Evolutionary conservation across 2,113 vertebrate species (phyloP).

Genomic region (Rallus limicola): DNA sequence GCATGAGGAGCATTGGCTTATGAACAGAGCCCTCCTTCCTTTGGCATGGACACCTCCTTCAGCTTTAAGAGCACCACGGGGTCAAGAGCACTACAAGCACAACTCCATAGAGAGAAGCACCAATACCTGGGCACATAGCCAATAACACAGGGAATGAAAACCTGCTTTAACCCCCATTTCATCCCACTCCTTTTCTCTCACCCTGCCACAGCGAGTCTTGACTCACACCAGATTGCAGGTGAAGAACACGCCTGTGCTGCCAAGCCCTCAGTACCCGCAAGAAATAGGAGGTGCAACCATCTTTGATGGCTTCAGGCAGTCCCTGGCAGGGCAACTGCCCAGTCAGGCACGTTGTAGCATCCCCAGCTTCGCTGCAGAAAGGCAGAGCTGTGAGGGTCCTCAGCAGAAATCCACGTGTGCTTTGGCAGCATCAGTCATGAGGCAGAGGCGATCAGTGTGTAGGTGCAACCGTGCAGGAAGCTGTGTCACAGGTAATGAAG

Average conservation of each 20-base stretch:
- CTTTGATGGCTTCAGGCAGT: not conserved
- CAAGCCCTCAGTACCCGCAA: not conserved
- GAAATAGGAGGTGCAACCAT: not conserved
- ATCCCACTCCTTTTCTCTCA: not conserved
- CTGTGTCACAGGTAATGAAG: not conserved
- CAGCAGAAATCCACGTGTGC: not conserved
- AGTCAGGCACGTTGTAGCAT: fast-evolving
- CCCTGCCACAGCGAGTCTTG: not conserved
- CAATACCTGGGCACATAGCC: not conserved
- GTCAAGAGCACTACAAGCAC: not conserved
- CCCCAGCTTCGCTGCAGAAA: not conserved
- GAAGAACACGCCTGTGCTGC: not conserved
- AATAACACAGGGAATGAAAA: not conserved
- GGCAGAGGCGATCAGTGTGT: fast-evolving
- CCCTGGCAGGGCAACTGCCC: not conserved
- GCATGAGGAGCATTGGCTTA: not conserved
- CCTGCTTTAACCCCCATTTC: not conserved
- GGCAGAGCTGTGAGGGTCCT: not conserved
- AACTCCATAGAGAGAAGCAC: not conserved
- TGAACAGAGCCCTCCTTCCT: not conserved
- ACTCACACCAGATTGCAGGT: fast-evolving
- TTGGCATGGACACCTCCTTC: not conserved
- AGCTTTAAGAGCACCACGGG: not conserved
- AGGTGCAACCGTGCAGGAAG: not conserved
- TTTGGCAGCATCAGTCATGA: not conserved